These are phyloP conservation scores for Aphrophora alni DNA, from an alignment of 2,888 invertebrate genomes.

Conservation along the genomic window DNA sequence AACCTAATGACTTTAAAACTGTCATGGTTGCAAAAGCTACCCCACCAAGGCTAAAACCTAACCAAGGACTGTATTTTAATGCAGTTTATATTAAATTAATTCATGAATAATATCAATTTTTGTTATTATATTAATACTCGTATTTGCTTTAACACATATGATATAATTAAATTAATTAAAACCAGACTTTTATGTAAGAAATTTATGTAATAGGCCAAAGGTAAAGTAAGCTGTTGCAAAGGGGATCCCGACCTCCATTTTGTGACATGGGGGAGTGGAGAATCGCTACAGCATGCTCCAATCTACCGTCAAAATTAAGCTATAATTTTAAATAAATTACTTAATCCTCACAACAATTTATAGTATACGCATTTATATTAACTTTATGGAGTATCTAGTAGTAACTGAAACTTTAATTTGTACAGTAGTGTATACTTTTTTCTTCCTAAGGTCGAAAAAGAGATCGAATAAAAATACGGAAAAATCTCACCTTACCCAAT, in stretches of 20 bases:
- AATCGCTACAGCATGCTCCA: slow-evolving; percentile 42
- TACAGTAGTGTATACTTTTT: background rate
- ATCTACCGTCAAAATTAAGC: slow-evolving; percentile 19
- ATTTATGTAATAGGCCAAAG: slow-evolving; percentile 22
- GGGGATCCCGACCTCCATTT: slow-evolving; percentile 58
- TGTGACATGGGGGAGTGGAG: slow-evolving; percentile 57
- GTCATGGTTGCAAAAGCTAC: slow-evolving; percentile 40
- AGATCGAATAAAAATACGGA: slow-evolving; percentile 45
- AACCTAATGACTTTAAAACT: slow-evolving; percentile 23
- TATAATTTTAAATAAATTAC: slow-evolving; percentile 3
- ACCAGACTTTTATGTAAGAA: slow-evolving; percentile 9
- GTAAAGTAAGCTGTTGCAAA: slow-evolving; percentile 30
- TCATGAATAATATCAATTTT: background rate
- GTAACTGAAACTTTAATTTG: background rate
- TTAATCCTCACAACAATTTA: background rate
- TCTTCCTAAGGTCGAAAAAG: slow-evolving; percentile 37
- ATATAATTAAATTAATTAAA: background rate
- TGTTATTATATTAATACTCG: background rate
- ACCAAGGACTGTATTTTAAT: slow-evolving; percentile 30
- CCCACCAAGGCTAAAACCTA: slow-evolving; percentile 38
- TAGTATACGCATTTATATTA: background rate
- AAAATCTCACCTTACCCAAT: slow-evolving; percentile 70
- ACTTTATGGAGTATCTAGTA: background rate
- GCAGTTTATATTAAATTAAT: background rate
- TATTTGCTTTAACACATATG: background rate